A percentile compares a stretch with the other conserved stretches of the same genome.
phyloP scores from a whole-genome alignment of 2,888 invertebrate species.

The Metalampra italica region DNA sequence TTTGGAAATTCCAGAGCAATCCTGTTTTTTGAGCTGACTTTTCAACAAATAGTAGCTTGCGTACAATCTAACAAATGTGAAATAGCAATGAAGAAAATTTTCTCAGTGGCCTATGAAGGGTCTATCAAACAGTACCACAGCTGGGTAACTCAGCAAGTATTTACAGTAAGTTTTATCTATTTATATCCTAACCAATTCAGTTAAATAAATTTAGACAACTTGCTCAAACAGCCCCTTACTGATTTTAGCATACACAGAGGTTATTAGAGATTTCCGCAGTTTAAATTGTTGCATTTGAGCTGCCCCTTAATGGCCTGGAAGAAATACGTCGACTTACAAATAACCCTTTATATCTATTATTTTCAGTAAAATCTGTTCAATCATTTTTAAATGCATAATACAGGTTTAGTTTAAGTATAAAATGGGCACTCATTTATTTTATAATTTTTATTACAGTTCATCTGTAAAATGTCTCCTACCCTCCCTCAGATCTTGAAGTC shows the following conservation, averaged over 20 bases:
- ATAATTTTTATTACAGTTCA: slow-evolving; percentile 65
- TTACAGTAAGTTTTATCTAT: slow-evolving; percentile 75
- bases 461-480: slow-evolving; percentile 81
- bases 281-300: too few species aligned
- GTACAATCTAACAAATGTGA: slow-evolving; percentile 57
- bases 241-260: too few species aligned
- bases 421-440: background rate
- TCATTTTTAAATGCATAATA: too few species aligned
- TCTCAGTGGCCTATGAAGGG: slow-evolving; percentile 83
- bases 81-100: slow-evolving; percentile 80
- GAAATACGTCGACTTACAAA: too few species aligned
- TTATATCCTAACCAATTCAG: background rate
- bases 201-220: too few species aligned
- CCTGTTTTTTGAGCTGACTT: slow-evolving; percentile 79
- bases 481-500: slow-evolving; percentile 75
- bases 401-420: too few species aligned
- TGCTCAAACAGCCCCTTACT: too few species aligned
- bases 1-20: slow-evolving; percentile 71
- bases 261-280: too few species aligned
- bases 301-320: too few species aligned
- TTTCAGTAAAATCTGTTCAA: too few species aligned
- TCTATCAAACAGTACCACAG: slow-evolving; percentile 86
- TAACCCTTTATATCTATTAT: too few species aligned
- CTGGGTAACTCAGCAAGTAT: slow-evolving; percentile 86
- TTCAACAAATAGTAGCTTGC: slow-evolving; percentile 75